phyloP scores from a whole-genome alignment of 2,113 vertebrate species.

The Myotis lucifugus region DNA sequence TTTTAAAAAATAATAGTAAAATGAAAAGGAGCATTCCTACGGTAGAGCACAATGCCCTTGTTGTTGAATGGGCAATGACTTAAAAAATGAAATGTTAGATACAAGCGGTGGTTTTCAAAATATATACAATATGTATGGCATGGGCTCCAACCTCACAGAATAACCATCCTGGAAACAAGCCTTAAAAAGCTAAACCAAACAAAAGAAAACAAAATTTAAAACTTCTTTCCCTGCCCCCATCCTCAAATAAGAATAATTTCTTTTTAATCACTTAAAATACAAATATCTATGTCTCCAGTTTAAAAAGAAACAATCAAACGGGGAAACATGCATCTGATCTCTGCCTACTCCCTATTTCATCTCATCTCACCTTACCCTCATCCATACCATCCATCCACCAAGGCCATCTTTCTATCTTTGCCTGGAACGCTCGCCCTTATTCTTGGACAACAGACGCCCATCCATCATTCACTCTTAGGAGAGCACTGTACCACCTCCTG shows the following conservation, averaged over 20 bases:
- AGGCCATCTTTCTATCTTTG: neutral
- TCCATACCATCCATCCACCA: neutral
- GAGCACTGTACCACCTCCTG: fast-evolving
- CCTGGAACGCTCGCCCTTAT: too few relatives aligned
- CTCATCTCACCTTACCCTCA: too few relatives aligned
- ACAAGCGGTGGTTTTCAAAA: constrained; percentile 26
- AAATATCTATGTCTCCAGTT: neutral
- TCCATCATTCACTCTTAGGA: neutral
- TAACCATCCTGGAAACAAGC: neutral
- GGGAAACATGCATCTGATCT: neutral
- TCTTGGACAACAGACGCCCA: neutral
- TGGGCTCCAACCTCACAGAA: neutral
- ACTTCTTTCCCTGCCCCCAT: neutral
- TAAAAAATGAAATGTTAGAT: constrained; percentile 28
- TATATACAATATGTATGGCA: neutral
- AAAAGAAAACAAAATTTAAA: constrained; percentile 33
- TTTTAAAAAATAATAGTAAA: too few relatives aligned
- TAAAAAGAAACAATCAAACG: neutral
- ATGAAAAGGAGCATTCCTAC: neutral
- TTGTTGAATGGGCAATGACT: neutral
- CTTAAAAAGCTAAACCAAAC: constrained; percentile 19
- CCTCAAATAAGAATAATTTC: neutral
- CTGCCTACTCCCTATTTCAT: neutral
- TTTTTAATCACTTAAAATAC: neutral
- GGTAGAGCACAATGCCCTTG: neutral